Percentiles rank a stretch among this genome's conserved stretches.
phyloP scores from a whole-genome alignment of 2,888 invertebrate genomes.

The Drosophila eohydei region DNA sequence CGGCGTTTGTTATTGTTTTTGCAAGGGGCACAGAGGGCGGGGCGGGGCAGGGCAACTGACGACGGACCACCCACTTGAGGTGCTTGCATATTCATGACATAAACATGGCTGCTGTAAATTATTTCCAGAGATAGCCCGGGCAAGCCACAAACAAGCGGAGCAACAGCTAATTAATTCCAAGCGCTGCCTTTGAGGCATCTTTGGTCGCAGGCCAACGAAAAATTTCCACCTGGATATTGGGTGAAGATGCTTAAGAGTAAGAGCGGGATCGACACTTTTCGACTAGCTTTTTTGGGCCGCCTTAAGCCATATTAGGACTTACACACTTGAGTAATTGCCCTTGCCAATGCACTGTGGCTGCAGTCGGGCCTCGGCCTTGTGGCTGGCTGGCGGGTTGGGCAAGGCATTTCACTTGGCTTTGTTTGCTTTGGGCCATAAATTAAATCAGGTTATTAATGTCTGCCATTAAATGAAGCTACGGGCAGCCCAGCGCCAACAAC shows the following conservation, averaged over 20 bases:
- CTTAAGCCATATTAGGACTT: slow-evolving; percentile 65
- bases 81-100: slow-evolving; percentile 74
- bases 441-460: slow-evolving; percentile 78
- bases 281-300: slow-evolving; percentile 40
- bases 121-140: slow-evolving; percentile 64
- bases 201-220: slow-evolving; percentile 54
- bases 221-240: slow-evolving; percentile 53
- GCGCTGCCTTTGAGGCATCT: slow-evolving; percentile 77
- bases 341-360: slow-evolving; percentile 64
- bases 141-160: slow-evolving; percentile 62
- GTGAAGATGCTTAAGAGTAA: slow-evolving; percentile 3
- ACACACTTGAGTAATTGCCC: slow-evolving; percentile 73
- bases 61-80: slow-evolving; percentile 3
- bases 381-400: neutral
- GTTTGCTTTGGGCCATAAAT: slow-evolving; percentile 77
- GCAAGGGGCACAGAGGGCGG: slow-evolving; percentile 28
- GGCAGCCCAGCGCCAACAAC: slow-evolving; percentile 17
- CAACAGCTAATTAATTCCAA: slow-evolving; percentile 82
- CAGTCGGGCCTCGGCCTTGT: slow-evolving; percentile 35
- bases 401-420: slow-evolving; percentile 53
- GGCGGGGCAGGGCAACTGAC: neutral
- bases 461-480: slow-evolving; percentile 76
- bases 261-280: slow-evolving; percentile 5
- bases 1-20: slow-evolving; percentile 26
- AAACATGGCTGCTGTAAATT: slow-evolving; percentile 70